Evolutionary conservation across 2,797 vertebrate genomes (phyloP).

Genomic region (Alectoris magna): DNA sequence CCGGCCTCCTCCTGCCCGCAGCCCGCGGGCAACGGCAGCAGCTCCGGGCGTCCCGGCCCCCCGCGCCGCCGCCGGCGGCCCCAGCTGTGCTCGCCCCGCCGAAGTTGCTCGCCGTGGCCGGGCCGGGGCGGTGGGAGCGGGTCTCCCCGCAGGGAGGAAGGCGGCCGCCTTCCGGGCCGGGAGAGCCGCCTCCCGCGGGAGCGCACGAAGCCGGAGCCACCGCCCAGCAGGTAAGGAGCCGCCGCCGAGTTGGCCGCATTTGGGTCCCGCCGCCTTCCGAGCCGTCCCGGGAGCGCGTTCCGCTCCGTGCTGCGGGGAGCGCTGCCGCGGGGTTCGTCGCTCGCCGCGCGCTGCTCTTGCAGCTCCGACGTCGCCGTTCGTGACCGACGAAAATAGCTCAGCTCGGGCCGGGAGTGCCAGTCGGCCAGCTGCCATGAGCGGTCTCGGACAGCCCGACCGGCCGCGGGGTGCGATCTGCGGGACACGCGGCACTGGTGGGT

Average conservation of each 20-base stretch:
- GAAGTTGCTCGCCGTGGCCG: background rate
- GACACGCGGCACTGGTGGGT: background rate
- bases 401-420: background rate
- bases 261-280: background rate
- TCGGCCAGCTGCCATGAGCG: background rate
- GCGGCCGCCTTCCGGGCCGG: background rate
- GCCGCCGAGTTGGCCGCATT: background rate
- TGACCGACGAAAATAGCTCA: background rate
- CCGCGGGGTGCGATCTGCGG: background rate
- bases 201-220: background rate
- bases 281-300: no score
- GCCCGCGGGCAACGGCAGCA: conserved; percentile 17
- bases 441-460: background rate
- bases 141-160: background rate
- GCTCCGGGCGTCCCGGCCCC: background rate
- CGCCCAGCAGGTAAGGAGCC: conserved; percentile 59
- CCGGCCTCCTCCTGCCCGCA: background rate
- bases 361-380: background rate
- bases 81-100: conserved; percentile 3
- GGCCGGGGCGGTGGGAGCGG: conserved; percentile 23
- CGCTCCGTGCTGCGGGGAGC: background rate
- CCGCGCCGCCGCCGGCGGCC: background rate
- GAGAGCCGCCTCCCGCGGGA: background rate
- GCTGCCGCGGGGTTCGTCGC: accelerated
- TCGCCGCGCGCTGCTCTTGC: accelerated